Base-by-base conservation (phyloP, 2,888 invertebrate genomes). In the Smittia aterrima region DNA sequence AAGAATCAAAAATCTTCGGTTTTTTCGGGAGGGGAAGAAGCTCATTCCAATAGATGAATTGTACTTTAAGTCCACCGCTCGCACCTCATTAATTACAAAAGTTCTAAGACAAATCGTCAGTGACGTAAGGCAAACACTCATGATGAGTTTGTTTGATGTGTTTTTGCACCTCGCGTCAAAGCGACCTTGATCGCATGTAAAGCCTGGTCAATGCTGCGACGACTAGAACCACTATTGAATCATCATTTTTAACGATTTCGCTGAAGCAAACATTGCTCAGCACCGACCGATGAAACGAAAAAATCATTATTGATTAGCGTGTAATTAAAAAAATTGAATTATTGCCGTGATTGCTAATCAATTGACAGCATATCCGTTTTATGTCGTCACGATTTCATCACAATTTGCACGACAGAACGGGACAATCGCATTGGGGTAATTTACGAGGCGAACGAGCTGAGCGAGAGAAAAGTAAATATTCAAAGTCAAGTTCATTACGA, bases 401-500 rank as follows among this genome's bases (percentile, higher is more conserved):
- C 47, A 7, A 7, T 38, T 38, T 11, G 6, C n/a, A n/a, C n/a
- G n/a, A n/a, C n/a, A n/a, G n/a, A n/a, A n/a, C n/a, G 3, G 32
- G 4, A 32, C 32, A 32, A 32, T 32, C 32, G 32, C 32, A 32
- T 3, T 32, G 32, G 9, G 47, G 47, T 2, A 47, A 47, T 11
- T 2, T 47, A n/a, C 32, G 32, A 32, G 47, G 47, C 6, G 47
- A 47, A 47, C 47, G 32, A 32, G 32, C 47, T 38, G 38, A 38
- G 38, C n/a, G n/a, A n/a, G n/a, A n/a, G n/a, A n/a, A n/a, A 9
- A 32, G 58, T 1, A 58, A 58, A 58, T 40, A 41, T 70, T 70
- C 70, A 72, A 72, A 72, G 72, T 72, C 72, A 72, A 72, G 72
- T 62, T 72, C 72, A 27, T 64, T 64, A 64, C 64, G 27, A 64